Evolutionary conservation across 35 echinoderm and acorn worm species (phyloP), one percentile per base, ranked within the genome.

Genomic region (Apostichopus parvimensis): DNA sequence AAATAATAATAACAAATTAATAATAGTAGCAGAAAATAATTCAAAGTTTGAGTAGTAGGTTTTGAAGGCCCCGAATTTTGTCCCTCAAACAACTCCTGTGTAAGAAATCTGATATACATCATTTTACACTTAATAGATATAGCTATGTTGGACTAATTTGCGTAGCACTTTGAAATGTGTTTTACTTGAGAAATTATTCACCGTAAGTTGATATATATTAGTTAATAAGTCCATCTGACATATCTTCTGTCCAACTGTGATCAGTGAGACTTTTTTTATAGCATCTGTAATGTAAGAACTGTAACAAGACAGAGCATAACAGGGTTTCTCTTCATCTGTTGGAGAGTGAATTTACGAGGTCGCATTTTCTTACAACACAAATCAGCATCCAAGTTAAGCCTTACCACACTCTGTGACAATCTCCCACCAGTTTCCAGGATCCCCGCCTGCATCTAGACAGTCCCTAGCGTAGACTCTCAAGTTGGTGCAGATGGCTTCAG

Each of bases 371-470:
- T 28, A 28, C 26, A 28, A 28, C 26, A 28, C 26, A 0, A 28
- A 28, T 28, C 26, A 28, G 26, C 26, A 28, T 28, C 26, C 34
- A n/a, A 1, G 23, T 6, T 6, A 8, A 59, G 14, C 84, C 94
- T 93, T 93, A 95, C 94, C 76, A 86, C 94, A 95, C 17, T 83
- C 58, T 24, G 62, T 92, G 5, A 87, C 88, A 13, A 78, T 81
- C 52, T 79, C 65, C 78, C 94, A 79, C 94, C 94, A 95, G 23
- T 93, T 54, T 18, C 79, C 73, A 73, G 92, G 93, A 22, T 20
- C 18, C 5, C 83, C 92, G 52, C 91, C 92, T 3, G 53, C 79
- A 8, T 93, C 15, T 72, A 64, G 57, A 78, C 95, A 96, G 0
- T 72, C 45, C 21, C 66, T 34, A n/a, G 87, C 92, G 89, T 94